phyloP scores from a whole-genome alignment of 2,797 vertebrate species.

The Naso thynnoides region DNA sequence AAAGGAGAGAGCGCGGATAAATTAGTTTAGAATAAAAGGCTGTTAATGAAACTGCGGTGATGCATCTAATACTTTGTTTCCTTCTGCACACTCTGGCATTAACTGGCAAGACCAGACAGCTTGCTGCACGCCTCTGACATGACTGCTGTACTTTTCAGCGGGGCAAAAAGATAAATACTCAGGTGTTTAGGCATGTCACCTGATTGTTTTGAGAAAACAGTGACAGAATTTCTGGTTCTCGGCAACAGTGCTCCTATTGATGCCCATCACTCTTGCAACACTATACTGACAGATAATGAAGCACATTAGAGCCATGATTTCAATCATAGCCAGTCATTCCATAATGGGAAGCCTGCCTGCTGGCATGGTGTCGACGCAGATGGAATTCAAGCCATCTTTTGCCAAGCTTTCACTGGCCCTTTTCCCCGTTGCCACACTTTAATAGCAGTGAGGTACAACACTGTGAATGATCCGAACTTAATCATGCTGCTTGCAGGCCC shows the following conservation, averaged over 20 bases:
- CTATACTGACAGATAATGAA: conserved; percentile 61
- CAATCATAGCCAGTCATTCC: conserved; percentile 66
- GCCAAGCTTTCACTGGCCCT: conserved; percentile 75
- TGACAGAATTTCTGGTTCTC: conserved; percentile 43
- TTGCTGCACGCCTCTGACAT: conserved; percentile 33
- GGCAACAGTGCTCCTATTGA: conserved; percentile 59
- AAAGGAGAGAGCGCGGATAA: conserved; percentile 26
- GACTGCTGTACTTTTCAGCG: conserved; percentile 51
- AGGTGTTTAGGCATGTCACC: conserved; percentile 51
- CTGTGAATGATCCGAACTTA: conserved; percentile 61
- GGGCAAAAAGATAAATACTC: conserved; percentile 46
- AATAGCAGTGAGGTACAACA: conserved; percentile 69
- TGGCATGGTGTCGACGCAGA: conserved; percentile 65
- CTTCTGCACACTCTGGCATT: conserved; percentile 20
- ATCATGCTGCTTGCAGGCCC: conserved; percentile 46
- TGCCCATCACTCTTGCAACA: conserved; percentile 57
- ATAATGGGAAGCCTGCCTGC: conserved; percentile 70
- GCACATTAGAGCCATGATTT: conserved; percentile 64
- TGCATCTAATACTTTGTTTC: conserved; percentile 26
- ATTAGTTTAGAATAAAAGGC: conserved; percentile 55
- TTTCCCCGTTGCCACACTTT: conserved; percentile 67
- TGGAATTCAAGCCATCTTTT: conserved; percentile 70
- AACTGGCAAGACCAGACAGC: conserved; percentile 35
- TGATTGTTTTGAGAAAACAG: conserved; percentile 58
- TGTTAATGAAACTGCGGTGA: conserved; percentile 10